Evolutionary conservation across 2,797 vertebrate genomes (phyloP), one percentile per base, ranked within the genome.

Genomic region (Phrynocephalus forsythii): DNA sequence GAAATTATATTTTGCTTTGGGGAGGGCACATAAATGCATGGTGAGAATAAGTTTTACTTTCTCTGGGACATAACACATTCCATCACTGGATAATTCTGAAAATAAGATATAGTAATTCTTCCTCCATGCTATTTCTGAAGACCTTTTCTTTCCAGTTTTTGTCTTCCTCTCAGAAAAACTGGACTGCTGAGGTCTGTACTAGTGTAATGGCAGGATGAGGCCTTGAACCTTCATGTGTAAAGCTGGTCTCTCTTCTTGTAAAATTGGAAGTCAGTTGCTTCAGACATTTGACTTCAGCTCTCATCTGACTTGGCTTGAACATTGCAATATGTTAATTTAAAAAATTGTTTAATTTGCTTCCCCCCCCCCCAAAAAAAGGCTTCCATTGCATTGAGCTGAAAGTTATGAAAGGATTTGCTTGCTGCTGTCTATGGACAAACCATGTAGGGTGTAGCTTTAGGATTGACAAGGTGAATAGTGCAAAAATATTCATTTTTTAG

Each of bases 341-440:
- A 82, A 82, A 38, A 56, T n/a, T n/a, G 52, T 79, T 60, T 48
- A 86, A 24, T 72, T 44, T 73, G 69, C 26, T 22, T 50, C 30
- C 79, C 38, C 38, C 38, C 38, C 38, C 38, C 38, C 38, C 3
- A 5, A 0, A 5, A 24, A 6, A 56, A 9, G 22, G 16, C 30
- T 50, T 78, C 67, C 52, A 28, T 60, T 69, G 67, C 5, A 8
- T 60, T 80, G 38, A 13, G 24, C 71, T 0, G 0, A 3, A 89
- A 8, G 30, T 80, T 87, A 76, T 76, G 69, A 44, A n/a, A 33
- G 10, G 52, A 89, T 60, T 26, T 63, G 26, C 56, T 90, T 72
- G 0, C 60, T 18, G 52, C n/a, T 10, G 22, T 1, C 33, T 44
- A 3, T 76, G 38, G 38, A 44, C 22, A 76, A 76, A 24, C 38